These are phyloP conservation scores for Atethmia centrago DNA, from an alignment of 2,888 invertebrate genomes.

Conservation along the genomic window DNA sequence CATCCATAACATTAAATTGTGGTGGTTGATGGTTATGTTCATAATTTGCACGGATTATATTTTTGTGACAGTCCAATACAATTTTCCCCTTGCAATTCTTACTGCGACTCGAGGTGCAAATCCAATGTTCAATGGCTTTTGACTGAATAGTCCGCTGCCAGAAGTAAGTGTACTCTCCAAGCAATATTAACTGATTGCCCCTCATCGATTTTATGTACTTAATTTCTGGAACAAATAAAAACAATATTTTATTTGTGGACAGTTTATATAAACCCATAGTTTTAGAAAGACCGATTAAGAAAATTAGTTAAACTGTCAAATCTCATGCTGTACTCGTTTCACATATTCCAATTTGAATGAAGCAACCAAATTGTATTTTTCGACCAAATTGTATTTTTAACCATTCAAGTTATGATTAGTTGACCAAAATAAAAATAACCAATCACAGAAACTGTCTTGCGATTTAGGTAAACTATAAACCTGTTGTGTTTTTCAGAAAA, in stretches of 20 bases:
- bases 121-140: conserved; percentile 35
- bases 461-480: background rate
- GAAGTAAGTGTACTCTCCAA: conserved; percentile 35
- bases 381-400: no score
- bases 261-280: background rate
- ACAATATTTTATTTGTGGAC: background rate
- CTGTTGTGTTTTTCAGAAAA: background rate
- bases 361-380: background rate
- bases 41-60: conserved; percentile 7
- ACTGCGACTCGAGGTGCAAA: conserved; percentile 45
- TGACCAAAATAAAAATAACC: background rate
- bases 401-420: background rate
- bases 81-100: conserved; percentile 42
- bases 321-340: background rate
- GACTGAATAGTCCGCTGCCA: conserved; percentile 5
- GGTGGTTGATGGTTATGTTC: conserved; percentile 31
- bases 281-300: background rate
- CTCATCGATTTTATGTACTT: conserved; percentile 26
- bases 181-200: conserved; percentile 37
- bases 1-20: conserved; percentile 17
- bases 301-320: background rate
- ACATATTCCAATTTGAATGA: background rate
- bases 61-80: conserved; percentile 11
- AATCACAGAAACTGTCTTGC: background rate
- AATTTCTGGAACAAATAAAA: conserved; percentile 8